Percentiles rank a stretch among this genome's conserved stretches.
phyloP scores from a whole-genome alignment of 2,113 vertebrate species.

The Puntigrus tetrazona region DNA sequence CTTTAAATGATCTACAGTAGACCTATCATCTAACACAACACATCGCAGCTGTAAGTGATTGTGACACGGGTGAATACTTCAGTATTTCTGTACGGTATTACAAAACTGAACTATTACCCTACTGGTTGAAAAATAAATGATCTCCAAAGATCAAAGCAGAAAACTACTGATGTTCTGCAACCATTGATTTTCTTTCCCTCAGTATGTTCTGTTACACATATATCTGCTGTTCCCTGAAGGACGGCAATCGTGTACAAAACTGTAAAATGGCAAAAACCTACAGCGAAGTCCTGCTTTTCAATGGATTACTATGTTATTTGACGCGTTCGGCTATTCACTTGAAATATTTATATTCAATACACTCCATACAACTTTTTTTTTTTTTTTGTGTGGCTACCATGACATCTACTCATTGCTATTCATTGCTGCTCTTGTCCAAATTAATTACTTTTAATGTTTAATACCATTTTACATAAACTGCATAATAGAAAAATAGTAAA shows the following conservation, averaged over 20 bases:
- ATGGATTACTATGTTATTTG: neutral
- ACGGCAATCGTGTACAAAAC: neutral
- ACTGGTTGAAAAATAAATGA: slow-evolving; percentile 37
- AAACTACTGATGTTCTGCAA: neutral
- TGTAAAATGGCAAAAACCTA: neutral
- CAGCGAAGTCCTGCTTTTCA: neutral
- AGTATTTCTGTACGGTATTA: neutral
- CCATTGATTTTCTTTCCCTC: neutral
- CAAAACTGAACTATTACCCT: slow-evolving; percentile 14
- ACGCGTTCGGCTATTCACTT: neutral
- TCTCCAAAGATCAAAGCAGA: slow-evolving; percentile 19
- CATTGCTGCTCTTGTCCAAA: neutral
- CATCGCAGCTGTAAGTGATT: neutral
- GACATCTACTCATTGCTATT: neutral
- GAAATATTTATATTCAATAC: neutral
- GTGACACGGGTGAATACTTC: slow-evolving; percentile 2
- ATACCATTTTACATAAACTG: no score
- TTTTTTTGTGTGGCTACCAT: neutral
- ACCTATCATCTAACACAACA: neutral
- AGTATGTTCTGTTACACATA: neutral
- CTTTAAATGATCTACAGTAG: neutral
- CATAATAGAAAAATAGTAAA: no score
- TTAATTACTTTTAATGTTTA: no score
- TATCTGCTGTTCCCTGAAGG: neutral
- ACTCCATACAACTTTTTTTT: neutral